These are phyloP conservation scores for Hoplostethus atlanticus DNA, from an alignment of 2,797 vertebrate genomes.

Conservation along the genomic window DNA sequence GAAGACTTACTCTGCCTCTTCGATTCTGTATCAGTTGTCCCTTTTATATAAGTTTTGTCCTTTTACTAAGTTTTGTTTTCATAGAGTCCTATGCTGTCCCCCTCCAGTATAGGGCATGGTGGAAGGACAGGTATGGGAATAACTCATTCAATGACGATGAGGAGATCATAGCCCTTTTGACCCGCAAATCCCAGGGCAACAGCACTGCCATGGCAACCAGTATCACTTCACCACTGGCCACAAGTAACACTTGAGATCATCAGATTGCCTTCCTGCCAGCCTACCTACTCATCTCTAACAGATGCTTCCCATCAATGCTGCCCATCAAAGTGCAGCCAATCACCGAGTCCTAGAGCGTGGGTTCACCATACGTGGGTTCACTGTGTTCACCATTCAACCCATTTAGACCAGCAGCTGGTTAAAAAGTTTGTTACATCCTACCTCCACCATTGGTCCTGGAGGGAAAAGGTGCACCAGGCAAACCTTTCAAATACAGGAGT, in stretches of 20 bases:
- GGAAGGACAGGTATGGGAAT: conserved; percentile 87
- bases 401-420: not conserved
- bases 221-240: conserved; percentile 26
- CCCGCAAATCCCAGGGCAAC: conserved; percentile 56
- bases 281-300: not conserved
- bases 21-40: not conserved
- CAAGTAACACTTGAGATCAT: conserved; percentile 45
- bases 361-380: not conserved
- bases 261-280: not conserved
- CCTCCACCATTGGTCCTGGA: not conserved
- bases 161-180: conserved; percentile 86
- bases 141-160: conserved; percentile 85
- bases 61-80: not conserved
- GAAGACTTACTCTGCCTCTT: not conserved
- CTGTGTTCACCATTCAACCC: not conserved
- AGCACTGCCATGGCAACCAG: conserved; percentile 9
- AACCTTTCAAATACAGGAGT: not conserved
- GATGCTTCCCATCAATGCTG: not conserved
- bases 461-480: not conserved
- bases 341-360: not conserved
- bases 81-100: not conserved
- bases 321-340: not conserved
- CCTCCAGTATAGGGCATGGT: conserved; percentile 88
- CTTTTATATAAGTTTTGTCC: not conserved
- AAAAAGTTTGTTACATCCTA: no score